Conservation (phyloP, 2,888 invertebrate genomes). For the Drosophila nr. medialis region DNA sequence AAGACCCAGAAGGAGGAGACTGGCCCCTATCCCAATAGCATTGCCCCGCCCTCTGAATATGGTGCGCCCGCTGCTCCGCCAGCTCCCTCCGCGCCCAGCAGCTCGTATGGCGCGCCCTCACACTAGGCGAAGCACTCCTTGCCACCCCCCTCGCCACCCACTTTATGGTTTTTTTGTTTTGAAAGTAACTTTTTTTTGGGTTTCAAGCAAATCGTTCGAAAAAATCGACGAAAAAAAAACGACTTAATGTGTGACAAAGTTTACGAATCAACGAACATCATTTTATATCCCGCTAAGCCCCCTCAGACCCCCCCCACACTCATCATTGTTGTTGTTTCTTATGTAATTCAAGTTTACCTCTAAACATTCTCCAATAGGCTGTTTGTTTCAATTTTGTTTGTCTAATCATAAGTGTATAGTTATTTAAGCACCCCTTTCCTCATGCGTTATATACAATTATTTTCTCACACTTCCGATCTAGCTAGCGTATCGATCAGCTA, state of each 20-base stretch:
- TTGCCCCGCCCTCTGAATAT: slow-evolving; percentile 83
- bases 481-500: slow-evolving; percentile 40
- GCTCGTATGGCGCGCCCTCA: slow-evolving; percentile 83
- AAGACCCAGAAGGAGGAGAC: slow-evolving; percentile 87
- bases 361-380: slow-evolving; percentile 75
- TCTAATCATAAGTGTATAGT: slow-evolving; percentile 66
- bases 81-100: slow-evolving; percentile 82
- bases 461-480: slow-evolving; percentile 39
- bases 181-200: slow-evolving; percentile 34
- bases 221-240: slow-evolving; percentile 42
- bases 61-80: slow-evolving; percentile 82
- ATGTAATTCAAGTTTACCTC: slow-evolving; percentile 69
- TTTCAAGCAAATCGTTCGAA: slow-evolving; percentile 45
- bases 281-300: neutral
- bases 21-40: slow-evolving; percentile 84
- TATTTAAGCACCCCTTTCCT: slow-evolving; percentile 65
- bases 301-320: slow-evolving; percentile 4
- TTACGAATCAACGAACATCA: slow-evolving; percentile 59
- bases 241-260: slow-evolving; percentile 77
- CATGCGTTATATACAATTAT: slow-evolving; percentile 72
- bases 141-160: slow-evolving; percentile 24
- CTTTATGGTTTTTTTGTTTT: slow-evolving; percentile 46
- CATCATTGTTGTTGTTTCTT: slow-evolving; percentile 65
- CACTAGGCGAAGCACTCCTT: slow-evolving; percentile 57
- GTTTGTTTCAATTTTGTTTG: slow-evolving; percentile 81